phyloP scores from a whole-genome alignment of 2,113 vertebrate genomes.

The Spilogale gracilis region DNA sequence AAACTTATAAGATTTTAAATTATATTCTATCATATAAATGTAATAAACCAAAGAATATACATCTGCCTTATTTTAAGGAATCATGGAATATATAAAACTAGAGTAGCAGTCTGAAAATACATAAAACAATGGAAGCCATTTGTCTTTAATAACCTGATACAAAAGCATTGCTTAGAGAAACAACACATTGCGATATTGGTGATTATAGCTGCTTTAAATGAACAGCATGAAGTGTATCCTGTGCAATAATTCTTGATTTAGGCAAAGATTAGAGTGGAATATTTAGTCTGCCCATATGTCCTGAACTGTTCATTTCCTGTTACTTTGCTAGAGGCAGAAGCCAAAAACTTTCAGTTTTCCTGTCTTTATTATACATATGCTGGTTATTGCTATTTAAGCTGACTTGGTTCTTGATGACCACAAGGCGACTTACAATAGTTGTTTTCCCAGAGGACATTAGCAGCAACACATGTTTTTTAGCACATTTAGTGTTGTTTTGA shows the following conservation, averaged over 20 bases:
- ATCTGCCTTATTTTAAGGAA: constrained; percentile 39
- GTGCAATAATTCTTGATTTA: constrained; percentile 72
- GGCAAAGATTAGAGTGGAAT: constrained; percentile 80
- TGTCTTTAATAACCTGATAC: constrained; percentile 55
- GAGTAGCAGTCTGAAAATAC: constrained; percentile 49
- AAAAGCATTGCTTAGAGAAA: constrained; percentile 72
- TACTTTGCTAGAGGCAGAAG: constrained; percentile 82
- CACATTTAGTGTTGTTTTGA: constrained; percentile 71
- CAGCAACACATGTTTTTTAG: constrained; percentile 83
- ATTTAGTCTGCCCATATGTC: constrained; percentile 82
- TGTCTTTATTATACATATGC: constrained; percentile 84
- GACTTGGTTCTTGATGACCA: constrained; percentile 76
- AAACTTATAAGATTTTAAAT: background rate
- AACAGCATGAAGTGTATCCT: constrained; percentile 64
- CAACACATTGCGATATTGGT: constrained; percentile 47
- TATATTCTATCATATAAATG: background rate
- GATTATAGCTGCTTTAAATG: constrained; percentile 68
- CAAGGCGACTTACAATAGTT: constrained; percentile 75
- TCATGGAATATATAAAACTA: constrained; percentile 7
- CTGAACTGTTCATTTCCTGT: constrained; percentile 87
- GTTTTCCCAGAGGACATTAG: constrained; percentile 76
- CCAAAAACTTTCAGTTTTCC: constrained; percentile 82
- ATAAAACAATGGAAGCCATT: constrained; percentile 58
- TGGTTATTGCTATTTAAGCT: constrained; percentile 78
- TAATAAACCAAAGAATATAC: background rate